Evolutionary conservation across 2,888 invertebrate genomes (phyloP).

Genomic region (Piscicola geometra): DNA sequence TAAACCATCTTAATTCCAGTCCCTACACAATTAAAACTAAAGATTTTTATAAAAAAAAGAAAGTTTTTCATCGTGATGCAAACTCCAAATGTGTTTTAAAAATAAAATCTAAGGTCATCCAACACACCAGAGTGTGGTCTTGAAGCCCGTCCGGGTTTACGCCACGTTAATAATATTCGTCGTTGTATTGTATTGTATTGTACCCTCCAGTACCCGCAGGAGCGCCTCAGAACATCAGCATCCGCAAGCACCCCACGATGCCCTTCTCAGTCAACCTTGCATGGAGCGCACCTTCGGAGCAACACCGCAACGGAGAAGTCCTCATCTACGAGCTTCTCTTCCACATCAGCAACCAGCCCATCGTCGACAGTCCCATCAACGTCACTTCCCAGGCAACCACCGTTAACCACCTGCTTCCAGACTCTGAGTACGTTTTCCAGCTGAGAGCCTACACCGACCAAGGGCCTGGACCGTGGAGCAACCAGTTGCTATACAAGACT

Average conservation of each 20-base stretch:
- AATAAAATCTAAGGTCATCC: too few relatives aligned
- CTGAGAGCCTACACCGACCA: constrained; percentile 84
- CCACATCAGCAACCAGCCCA: constrained; percentile 61
- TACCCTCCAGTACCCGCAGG: constrained; percentile 54
- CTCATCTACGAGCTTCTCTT: constrained; percentile 86
- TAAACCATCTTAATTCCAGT: too few relatives aligned
- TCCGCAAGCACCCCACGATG: constrained; percentile 79
- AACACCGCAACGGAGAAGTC: constrained; percentile 88
- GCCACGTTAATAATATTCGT: too few relatives aligned
- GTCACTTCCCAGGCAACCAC: constrained; percentile 49
- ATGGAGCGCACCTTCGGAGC: constrained; percentile 67
- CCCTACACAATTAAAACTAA: too few relatives aligned
- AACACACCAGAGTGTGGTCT: too few relatives aligned
- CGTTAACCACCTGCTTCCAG: constrained; percentile 69
- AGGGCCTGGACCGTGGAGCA: constrained; percentile 86
- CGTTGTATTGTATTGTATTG: too few relatives aligned
- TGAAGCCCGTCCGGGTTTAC: too few relatives aligned
- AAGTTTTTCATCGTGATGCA: too few relatives aligned
- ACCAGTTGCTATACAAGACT: constrained; percentile 64
- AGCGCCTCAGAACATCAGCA: constrained; percentile 59
- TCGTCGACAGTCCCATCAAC: constrained; percentile 50
- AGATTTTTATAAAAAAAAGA: too few relatives aligned
- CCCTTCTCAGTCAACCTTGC: constrained; percentile 59
- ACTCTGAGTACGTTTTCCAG: constrained; percentile 86
- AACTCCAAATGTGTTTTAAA: too few relatives aligned